A percentile compares a stretch with the other conserved stretches of the same genome.
These are phyloP conservation scores for Cantharis lateralis DNA, from an alignment of 2,888 invertebrate genomes.

Conservation along the genomic window DNA sequence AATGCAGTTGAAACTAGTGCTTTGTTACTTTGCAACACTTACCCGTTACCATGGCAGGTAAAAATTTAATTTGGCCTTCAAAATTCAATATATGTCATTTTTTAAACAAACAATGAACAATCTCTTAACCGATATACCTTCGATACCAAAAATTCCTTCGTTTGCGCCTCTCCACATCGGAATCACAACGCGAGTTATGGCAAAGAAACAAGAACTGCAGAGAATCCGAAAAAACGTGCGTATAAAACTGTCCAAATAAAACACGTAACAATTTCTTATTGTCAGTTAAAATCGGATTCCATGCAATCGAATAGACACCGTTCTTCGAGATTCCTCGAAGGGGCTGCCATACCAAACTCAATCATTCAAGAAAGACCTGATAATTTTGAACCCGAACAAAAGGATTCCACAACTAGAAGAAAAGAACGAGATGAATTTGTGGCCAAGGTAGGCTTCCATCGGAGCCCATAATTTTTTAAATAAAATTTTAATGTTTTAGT, in stretches of 20 bases:
- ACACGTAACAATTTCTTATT: not conserved
- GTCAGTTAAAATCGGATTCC: not conserved
- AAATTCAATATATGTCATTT: not conserved
- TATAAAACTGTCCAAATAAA: not conserved
- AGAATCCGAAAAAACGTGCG: not conserved
- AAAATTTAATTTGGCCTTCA: not conserved
- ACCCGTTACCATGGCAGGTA: not conserved
- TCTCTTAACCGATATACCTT: constrained; percentile 15
- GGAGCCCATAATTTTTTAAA: not conserved
- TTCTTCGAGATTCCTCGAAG: constrained; percentile 23
- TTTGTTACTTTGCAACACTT: no score
- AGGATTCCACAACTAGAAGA: constrained; percentile 3
- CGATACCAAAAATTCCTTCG: constrained; percentile 14
- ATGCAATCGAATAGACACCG: not conserved
- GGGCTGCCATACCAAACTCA: constrained; percentile 28
- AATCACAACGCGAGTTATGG: constrained; percentile 33
- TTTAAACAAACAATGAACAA: constrained; percentile 7
- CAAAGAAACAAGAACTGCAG: constrained; percentile 17
- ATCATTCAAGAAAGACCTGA: not conserved
- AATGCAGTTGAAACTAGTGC: no score
- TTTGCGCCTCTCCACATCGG: constrained; percentile 15
- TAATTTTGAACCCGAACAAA: constrained; percentile 5
- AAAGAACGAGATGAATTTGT: constrained; percentile 25
- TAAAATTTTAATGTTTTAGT: not conserved
- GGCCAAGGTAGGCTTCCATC: constrained; percentile 10